phyloP scores from a whole-genome alignment of 2,113 vertebrate genomes.

The Callopanchax toddi region DNA sequence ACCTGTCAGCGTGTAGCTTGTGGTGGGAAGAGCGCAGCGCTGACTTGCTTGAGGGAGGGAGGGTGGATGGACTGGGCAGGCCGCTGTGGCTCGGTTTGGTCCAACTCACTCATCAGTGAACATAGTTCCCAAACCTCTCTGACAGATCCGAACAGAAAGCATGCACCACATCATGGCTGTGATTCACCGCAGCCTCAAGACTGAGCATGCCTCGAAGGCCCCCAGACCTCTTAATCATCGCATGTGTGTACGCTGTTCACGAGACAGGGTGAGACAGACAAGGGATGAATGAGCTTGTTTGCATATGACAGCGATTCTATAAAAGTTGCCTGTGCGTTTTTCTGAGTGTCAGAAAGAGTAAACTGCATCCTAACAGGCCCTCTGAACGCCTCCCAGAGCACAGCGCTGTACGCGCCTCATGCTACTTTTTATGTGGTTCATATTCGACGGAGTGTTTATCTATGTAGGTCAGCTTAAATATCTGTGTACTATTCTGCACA shows the following conservation, averaged over 20 bases:
- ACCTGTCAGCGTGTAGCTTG: conserved; percentile 54
- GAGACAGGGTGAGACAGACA: conserved; percentile 48
- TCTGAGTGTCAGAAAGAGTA: conserved; percentile 57
- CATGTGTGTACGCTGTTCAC: conserved; percentile 45
- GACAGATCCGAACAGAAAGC: conserved; percentile 77
- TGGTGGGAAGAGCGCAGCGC: conserved; percentile 20
- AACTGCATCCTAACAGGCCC: conserved; percentile 33
- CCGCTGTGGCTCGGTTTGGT: conserved; percentile 52
- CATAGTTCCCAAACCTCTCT: conserved; percentile 64
- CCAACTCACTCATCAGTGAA: conserved; percentile 68
- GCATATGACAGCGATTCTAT: conserved; percentile 55
- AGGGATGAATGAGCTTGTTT: conserved; percentile 65
- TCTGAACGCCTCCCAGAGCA: conserved; percentile 39
- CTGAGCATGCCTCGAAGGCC: conserved; percentile 58
- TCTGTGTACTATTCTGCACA: conserved; percentile 35
- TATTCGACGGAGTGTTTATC: conserved; percentile 31
- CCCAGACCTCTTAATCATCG: conserved; percentile 70
- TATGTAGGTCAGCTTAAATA: conserved; percentile 38
- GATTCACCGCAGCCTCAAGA: conserved; percentile 74
- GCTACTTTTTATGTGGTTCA: conserved; percentile 22
- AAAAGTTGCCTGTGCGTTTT: conserved; percentile 60
- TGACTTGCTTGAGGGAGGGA: conserved; percentile 38
- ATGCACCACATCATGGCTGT: conserved; percentile 70
- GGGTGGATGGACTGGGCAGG: conserved; percentile 39
- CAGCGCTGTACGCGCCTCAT: conserved; percentile 5